These are phyloP conservation scores for Drosophila cardini DNA, from an alignment of 1,140 invertebrate species.

Conservation along the genomic window DNA sequence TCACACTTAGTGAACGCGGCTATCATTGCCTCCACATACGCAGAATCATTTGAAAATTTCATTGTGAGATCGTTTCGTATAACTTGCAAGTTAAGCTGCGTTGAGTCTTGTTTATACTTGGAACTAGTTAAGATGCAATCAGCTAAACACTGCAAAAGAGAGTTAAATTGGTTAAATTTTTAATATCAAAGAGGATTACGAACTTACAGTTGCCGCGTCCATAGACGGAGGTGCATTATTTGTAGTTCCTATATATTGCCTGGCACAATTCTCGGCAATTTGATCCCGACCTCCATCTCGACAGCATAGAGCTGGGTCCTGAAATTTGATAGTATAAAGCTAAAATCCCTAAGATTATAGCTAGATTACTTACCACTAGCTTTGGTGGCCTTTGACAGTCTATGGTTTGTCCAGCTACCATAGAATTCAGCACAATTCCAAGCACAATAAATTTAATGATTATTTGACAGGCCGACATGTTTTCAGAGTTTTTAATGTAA, in stretches of 20 bases:
- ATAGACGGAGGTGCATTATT: conserved; percentile 51
- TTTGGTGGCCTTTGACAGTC: conserved; percentile 76
- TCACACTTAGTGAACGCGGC: conserved; percentile 65
- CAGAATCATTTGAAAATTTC: conserved; percentile 69
- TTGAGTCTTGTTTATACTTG: conserved; percentile 57
- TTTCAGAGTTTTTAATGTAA: conserved; percentile 9
- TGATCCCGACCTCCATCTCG: conserved; percentile 70
- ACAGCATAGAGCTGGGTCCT: conserved; percentile 74
- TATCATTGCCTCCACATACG: conserved; percentile 69
- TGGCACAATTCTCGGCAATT: conserved; percentile 60
- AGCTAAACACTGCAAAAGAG: conserved; percentile 66
- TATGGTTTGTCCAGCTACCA: conserved; percentile 51
- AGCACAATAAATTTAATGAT: conserved; percentile 32
- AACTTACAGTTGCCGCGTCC: conserved; percentile 66
- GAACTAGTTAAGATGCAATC: conserved; percentile 70
- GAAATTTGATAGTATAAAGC: not conserved
- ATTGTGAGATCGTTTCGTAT: conserved; percentile 57
- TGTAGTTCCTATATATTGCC: conserved; percentile 49
- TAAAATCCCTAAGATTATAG: not conserved
- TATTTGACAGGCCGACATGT: conserved; percentile 45
- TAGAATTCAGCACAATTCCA: conserved; percentile 7
- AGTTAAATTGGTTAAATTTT: not conserved
- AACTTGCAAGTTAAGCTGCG: conserved; percentile 50
- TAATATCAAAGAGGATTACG: not conserved
- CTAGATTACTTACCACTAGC: conserved; percentile 60